Base-by-base conservation (phyloP, 2,113 vertebrate genomes). In the Isichthys henryi region DNA sequence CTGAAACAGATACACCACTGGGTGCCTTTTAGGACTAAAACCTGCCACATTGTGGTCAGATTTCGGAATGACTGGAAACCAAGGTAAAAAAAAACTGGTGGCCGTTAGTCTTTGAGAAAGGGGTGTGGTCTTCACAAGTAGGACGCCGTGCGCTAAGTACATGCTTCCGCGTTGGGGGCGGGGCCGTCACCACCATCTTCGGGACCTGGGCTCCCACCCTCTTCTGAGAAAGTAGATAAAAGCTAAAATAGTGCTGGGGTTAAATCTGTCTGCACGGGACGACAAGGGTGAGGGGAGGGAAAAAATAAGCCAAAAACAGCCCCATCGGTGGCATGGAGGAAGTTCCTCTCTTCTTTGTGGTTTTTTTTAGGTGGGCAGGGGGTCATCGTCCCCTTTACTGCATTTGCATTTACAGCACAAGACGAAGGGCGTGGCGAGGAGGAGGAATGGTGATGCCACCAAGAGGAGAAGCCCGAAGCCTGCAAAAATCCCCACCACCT, bases 331-430 rank as follows among this genome's bases (percentile, higher is more conserved):
- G 83, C 84, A 89, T 15, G 27, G 13, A 15, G 31, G 27, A 31
- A 2, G 45, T 3, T 27, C 27, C 50, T 31, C 17, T 46, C 0
- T 9, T 89, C 3, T 10, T 23, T 10, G 7, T 5, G 2, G 1
- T 49, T 2, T 53, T 23, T 80, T 91, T 94, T 98, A 99, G 92
- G 97, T 99, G 70, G 98, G 98, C 0, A 99, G 90, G 0, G 98
- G 98, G 94, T 99, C 98, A 6, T 99, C 98, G 2, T 99, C 98
- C 0, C 98, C 98, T 96, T 98, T 99, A 94, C 96, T 97, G 96
- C 98, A 99, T 91, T 99, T 99, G 95, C 98, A 99, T 91, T 99
- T 99, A 95, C 98, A 99, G 96, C 98, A 99, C 85, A 99, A 96
- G 39, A 99, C 97, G 89, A 99, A 99, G 0, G 98, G 98, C 0